Base-by-base conservation (phyloP, 1,140 invertebrate species). In the Diachasmimorpha longicaudata region DNA sequence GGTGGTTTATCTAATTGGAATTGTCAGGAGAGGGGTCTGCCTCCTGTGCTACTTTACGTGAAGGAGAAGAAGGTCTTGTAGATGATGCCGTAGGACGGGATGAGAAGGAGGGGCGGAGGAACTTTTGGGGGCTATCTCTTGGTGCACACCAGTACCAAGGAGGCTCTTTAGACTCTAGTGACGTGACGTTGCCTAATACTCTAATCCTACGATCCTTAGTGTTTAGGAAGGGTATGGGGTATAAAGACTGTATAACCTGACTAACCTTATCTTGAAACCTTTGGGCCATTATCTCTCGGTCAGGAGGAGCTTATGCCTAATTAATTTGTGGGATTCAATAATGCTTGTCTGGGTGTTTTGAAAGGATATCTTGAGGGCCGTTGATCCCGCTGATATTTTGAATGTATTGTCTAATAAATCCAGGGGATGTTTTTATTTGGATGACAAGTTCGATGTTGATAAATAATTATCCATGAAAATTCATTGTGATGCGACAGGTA, bases 141-240 rank as follows among this genome's bases (percentile, higher is more conserved):
- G 78, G 76, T 85, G 80, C 82, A 85, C 77, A 76, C 58, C 83
- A 85, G 84, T 85, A 85, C 81, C 85, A 85, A 87, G 85, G 81
- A 86, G 85, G 82, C 86, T 87, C 86, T 88, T 87, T 87, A 86
- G 87, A 87, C 84, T 87, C 85, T 84, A 84, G 82, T 85, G 85
- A 88, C 86, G 85, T 88, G 84, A 88, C 85, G 85, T 89, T 82
- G 86, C 83, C 85, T 89, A 89, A 89, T 89, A 88, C 88, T 84
- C 85, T 87, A 88, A 88, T 87, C 84, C 81, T 25, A 31, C 58
- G 21, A 80, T 83, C 82, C 77, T 76, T 67, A 77, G 55, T 72
- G 80, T 78, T 78, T 77, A 80, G 81, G 79, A 80, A 14, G 74
- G 42, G 72, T 44, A 39, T 16, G 19, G 39, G 72, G 39, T 48